Evolutionary conservation across 1,140 invertebrate species (phyloP).

Genomic region (Pararge aegeria): DNA sequence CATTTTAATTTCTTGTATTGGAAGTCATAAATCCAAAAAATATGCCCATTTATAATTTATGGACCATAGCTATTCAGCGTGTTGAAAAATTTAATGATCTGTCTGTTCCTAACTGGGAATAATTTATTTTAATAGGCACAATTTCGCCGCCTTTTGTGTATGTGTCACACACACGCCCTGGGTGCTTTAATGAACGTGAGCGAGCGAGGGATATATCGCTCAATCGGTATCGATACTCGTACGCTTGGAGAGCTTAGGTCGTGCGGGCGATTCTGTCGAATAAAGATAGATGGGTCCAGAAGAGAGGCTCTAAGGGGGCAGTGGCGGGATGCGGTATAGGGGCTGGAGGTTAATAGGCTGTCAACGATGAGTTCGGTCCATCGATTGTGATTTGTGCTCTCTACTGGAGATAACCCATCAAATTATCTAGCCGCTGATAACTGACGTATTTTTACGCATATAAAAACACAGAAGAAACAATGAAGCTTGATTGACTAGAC

Average conservation of each 20-base stretch:
- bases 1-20: neutral
- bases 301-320: constrained; percentile 47
- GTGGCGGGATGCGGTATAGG: constrained; percentile 35
- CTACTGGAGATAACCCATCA: constrained; percentile 20
- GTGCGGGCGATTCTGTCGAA: constrained; percentile 62
- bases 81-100: constrained; percentile 41
- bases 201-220: constrained; percentile 35
- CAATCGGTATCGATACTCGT: constrained; percentile 42
- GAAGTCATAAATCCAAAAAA: constrained; percentile 13
- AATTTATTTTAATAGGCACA: constrained; percentile 51
- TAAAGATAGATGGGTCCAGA: constrained; percentile 70
- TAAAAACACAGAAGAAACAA: constrained; percentile 34
- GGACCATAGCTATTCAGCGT: constrained; percentile 18
- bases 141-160: constrained; percentile 47
- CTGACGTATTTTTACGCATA: constrained; percentile 17
- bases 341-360: constrained; percentile 71
- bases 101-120: constrained; percentile 38
- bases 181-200: constrained; percentile 32
- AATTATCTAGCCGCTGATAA: neutral
- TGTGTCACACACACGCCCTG: constrained; percentile 42
- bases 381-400: constrained; percentile 32
- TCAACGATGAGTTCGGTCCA: constrained; percentile 67
- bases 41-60: constrained; percentile 22
- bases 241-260: constrained; percentile 49
- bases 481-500: constrained; percentile 35